These are phyloP conservation scores for Enchytraeus crypticus DNA, from an alignment of 2,888 invertebrate genomes.

Conservation along the genomic window DNA sequence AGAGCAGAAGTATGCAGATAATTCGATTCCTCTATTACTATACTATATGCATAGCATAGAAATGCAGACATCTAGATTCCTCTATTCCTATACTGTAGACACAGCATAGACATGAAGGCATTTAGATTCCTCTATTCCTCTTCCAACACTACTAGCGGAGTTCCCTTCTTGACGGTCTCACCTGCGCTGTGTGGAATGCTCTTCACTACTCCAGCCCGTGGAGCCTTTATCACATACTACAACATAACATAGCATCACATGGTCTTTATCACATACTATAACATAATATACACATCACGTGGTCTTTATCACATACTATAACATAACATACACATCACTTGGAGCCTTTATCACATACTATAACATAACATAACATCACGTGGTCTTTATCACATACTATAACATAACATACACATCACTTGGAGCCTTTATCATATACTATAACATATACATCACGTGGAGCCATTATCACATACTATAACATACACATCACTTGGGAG, in stretches of 20 bases:
- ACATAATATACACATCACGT: no score
- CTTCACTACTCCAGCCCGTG: constrained; percentile 66
- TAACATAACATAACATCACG: constrained; percentile 30
- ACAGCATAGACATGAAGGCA: no score
- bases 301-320: no score
- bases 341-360: constrained; percentile 78
- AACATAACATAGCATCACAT: constrained; percentile 31
- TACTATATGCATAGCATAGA: no score
- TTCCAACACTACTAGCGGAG: constrained; percentile 41
- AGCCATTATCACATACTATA: constrained; percentile 74
- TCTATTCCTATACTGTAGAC: no score
- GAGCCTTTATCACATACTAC: constrained; percentile 76
- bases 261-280: background rate
- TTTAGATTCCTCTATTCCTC: no score
- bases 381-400: background rate
- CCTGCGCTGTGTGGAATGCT: constrained; percentile 65
- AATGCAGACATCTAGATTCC: no score
- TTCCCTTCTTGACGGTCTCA: constrained; percentile 68
- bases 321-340: constrained; percentile 55
- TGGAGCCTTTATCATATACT: no score
- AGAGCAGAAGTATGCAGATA: background rate
- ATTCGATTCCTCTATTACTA: no score
- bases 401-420: no score
- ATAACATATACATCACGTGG: constrained; percentile 57
- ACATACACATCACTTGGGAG: constrained; percentile 25